phyloP scores from a whole-genome alignment of 2,113 vertebrate genomes.

The Zosterops borbonicus region DNA sequence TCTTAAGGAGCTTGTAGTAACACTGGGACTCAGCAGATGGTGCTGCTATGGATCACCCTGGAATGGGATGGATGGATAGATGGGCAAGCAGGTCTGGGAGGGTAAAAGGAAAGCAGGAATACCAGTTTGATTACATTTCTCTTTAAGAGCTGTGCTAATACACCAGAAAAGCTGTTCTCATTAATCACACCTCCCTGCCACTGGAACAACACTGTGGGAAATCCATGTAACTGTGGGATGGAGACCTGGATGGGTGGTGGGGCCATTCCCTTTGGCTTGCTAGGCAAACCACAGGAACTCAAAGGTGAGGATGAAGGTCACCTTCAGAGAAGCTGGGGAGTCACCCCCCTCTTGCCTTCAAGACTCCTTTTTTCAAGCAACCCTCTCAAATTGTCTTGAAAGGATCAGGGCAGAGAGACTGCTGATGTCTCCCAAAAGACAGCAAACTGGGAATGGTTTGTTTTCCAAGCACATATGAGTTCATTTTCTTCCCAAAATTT shows the following conservation, averaged over 20 bases:
- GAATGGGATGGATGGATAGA: background rate
- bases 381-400: background rate
- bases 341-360: background rate
- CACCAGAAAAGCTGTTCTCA: background rate
- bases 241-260: background rate
- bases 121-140: background rate
- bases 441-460: background rate
- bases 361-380: background rate
- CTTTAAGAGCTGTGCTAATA: background rate
- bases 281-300: background rate
- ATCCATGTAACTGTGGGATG: accelerated
- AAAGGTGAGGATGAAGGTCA: background rate
- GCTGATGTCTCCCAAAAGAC: slow-evolving; percentile 22
- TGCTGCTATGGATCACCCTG: background rate
- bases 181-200: background rate
- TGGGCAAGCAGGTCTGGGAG: background rate
- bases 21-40: slow-evolving; percentile 29
- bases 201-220: background rate
- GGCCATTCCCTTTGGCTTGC: background rate
- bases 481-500: slow-evolving; percentile 62
- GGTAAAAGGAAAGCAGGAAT: background rate
- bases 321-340: background rate
- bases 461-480: slow-evolving; percentile 47
- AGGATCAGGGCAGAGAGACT: background rate
- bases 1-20: background rate